These are phyloP conservation scores for Triplophysa dalaica DNA, from an alignment of 2,113 vertebrate genomes.

Conservation along the genomic window DNA sequence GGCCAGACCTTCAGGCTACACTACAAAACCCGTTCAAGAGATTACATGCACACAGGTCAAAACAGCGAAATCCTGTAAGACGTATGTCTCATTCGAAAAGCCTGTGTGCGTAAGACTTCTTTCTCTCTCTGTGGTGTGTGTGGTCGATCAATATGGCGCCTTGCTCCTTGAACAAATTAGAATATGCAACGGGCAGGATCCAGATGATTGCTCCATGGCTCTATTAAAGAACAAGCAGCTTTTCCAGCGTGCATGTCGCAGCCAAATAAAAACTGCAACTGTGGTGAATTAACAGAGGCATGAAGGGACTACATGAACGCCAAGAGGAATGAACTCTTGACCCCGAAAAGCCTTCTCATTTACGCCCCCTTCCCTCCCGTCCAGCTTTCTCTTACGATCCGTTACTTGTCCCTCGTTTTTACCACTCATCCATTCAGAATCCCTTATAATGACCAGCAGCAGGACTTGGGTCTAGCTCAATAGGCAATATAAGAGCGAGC, in stretches of 20 bases:
- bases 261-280: constrained; percentile 40
- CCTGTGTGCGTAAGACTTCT: constrained; percentile 1
- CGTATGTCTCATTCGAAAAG: constrained; percentile 8
- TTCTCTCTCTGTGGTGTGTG: constrained; percentile 24
- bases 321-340: constrained; percentile 52
- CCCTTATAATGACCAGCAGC: constrained; percentile 68
- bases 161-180: constrained; percentile 48
- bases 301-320: constrained; percentile 10
- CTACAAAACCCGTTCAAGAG: constrained; percentile 13
- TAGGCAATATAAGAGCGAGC: constrained; percentile 61
- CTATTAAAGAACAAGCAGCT: constrained; percentile 40
- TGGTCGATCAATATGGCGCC: constrained; percentile 41
- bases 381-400: constrained; percentile 33
- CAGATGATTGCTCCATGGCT: constrained; percentile 27
- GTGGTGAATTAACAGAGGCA: constrained; percentile 35
- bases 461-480: constrained; percentile 62
- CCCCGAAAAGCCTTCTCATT: constrained; percentile 56
- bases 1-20: constrained; percentile 3
- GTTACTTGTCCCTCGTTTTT: constrained; percentile 49
- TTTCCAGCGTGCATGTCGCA: constrained; percentile 25
- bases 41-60: constrained; percentile 17
- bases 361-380: constrained; percentile 26
- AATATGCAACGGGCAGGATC: constrained; percentile 45
- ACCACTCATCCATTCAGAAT: constrained; percentile 64
- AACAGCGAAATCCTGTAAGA: constrained; percentile 25